Base-by-base conservation (phyloP, 2,113 vertebrate species). In the Rhinolophus sinicus region DNA sequence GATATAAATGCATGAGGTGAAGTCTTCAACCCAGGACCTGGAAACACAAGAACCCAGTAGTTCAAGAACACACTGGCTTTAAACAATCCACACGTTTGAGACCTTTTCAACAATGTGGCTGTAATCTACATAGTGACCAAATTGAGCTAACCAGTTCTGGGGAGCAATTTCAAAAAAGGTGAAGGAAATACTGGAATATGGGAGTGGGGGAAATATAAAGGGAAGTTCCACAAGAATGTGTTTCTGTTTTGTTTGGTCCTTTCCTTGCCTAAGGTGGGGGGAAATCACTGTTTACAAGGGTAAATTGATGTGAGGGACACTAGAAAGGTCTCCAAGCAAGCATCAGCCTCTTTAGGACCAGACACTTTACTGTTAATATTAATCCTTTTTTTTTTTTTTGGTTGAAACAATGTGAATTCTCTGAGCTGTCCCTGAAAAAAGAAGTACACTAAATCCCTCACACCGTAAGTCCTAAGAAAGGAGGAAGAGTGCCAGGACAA, bases 1-100 rank as follows among this genome's bases (percentile, higher is more conserved):
- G 83, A 88, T 93, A 94, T 75, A 97, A 97, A 95, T 94, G 47
- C 81, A 76, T 26, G 52, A 83, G 56, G 13, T 93, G 76, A 94
- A 90, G 35, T 3, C n/a, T 81, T 90, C 86, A 82, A 33, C 78
- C n/a, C 18, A 87, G 84, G 90, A 67, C 47, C 38, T 38, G 9
- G 62, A 93, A 85, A 40, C 84, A 92, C 35, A 94, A 75, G 93
- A 96, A 94, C 75, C 35, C 24, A 81, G 50, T 93, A 86, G 26
- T 89, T 77, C 40, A 93, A 83, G 73, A 75, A 19, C 33, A 88
- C 21, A 77, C 50, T 80, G 94, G 70, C 16, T 92, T 89, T 62
- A 94, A 96, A 97, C 9, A 33, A 40, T 64, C 47, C 15, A 75
- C 0, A 54, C 88, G 35, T 19, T 89, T 64, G 28, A 90, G 38